phyloP scores from a whole-genome alignment of 2,797 vertebrate species.

The Semaprochilodus insignis region DNA sequence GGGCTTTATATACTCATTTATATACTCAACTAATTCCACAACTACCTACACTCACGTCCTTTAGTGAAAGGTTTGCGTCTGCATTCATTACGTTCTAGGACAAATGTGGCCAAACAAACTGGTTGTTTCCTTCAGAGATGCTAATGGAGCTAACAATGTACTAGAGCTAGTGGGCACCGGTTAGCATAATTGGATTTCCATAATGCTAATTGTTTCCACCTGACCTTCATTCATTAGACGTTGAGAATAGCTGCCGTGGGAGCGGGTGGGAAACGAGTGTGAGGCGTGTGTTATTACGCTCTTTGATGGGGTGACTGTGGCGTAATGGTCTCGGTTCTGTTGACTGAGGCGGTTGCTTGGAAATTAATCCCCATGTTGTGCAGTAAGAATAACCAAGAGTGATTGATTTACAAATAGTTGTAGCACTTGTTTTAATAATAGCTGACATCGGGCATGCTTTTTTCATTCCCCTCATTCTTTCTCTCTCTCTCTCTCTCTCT shows the following conservation, averaged over 20 bases:
- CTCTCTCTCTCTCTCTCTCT: conserved; percentile 9
- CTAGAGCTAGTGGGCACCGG: background rate
- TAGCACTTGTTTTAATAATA: conserved; percentile 24
- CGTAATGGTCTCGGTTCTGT: conserved; percentile 39
- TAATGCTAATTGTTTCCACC: background rate
- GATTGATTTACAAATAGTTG: conserved; percentile 38
- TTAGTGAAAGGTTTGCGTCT: too few relatives aligned
- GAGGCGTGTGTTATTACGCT: background rate
- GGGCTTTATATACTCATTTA: background rate
- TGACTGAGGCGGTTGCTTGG: conserved; percentile 41
- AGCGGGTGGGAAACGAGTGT: background rate
- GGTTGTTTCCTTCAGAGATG: background rate
- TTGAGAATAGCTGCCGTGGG: background rate
- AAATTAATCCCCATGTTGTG: conserved; percentile 27
- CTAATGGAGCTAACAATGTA: background rate
- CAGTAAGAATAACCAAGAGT: background rate
- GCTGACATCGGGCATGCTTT: background rate
- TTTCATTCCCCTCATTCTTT: background rate
- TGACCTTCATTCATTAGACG: background rate
- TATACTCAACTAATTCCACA: too few relatives aligned
- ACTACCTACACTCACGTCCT: too few relatives aligned
- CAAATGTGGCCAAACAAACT: too few relatives aligned
- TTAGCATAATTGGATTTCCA: conserved; percentile 1
- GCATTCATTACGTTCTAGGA: background rate
- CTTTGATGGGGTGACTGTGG: conserved; percentile 18